Evolutionary conservation across 2,113 vertebrate genomes (phyloP).

Genomic region (Otolemur garnettii): DNA sequence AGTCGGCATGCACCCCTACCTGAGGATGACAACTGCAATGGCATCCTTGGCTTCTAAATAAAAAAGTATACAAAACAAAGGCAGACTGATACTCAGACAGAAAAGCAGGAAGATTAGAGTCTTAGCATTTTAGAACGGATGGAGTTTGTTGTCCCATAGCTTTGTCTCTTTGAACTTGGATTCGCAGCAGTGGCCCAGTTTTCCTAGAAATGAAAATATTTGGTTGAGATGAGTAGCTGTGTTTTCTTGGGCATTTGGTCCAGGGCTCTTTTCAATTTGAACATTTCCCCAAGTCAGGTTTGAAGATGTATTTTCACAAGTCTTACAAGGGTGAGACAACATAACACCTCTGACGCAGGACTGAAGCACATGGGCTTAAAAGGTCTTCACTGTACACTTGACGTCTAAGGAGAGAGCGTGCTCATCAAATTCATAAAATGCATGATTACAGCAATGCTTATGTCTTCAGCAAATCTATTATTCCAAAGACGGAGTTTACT

Average conservation of each 20-base stretch:
- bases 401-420: not conserved
- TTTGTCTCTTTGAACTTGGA: conserved; percentile 10
- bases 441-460: not conserved
- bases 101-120: not conserved
- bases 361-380: not conserved
- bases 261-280: not conserved
- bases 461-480: not conserved
- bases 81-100: not conserved
- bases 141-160: not conserved
- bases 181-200: conserved; percentile 1
- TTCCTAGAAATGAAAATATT: conserved; percentile 49
- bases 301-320: not conserved
- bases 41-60: not conserved
- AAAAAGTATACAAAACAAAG: not conserved
- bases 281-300: not conserved
- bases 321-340: not conserved
- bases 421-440: not conserved
- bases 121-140: not conserved
- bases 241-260: not conserved
- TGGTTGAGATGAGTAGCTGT: not conserved
- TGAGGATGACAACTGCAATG: not conserved
- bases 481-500: not conserved
- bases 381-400: not conserved
- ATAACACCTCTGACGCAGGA: not conserved
- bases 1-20: not conserved